phyloP scores from a whole-genome alignment of 2,113 vertebrate genomes.

The Xenopus borealis region DNA sequence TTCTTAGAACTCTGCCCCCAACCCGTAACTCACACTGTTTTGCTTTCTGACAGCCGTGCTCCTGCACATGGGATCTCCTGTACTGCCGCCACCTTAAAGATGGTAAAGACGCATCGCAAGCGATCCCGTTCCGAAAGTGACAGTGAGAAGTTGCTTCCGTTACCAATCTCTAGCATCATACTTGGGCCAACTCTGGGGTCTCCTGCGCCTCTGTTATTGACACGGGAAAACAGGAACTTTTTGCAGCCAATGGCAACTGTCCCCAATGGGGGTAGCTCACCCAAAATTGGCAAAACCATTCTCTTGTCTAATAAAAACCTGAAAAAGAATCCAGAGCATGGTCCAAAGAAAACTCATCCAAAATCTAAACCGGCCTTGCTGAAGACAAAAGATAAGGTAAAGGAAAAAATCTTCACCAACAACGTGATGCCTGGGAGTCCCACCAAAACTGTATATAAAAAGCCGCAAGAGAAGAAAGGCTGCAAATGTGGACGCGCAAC shows the following conservation, averaged over 20 bases:
- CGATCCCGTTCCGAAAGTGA: slow-evolving; percentile 93
- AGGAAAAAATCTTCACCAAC: slow-evolving; percentile 83
- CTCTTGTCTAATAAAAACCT: slow-evolving; percentile 82
- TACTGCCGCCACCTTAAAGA: slow-evolving; percentile 71
- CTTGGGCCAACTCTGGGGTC: slow-evolving; percentile 78
- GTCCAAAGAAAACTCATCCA: slow-evolving; percentile 84
- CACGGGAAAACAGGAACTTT: slow-evolving; percentile 78
- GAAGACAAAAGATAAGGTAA: slow-evolving; percentile 85
- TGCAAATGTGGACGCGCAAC: slow-evolving; percentile 97
- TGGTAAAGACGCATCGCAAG: slow-evolving; percentile 85
- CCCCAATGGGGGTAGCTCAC: slow-evolving; percentile 79
- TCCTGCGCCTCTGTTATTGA: slow-evolving; percentile 73
- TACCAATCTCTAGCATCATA: slow-evolving; percentile 90
- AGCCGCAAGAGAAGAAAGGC: slow-evolving; percentile 94
- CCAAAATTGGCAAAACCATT: slow-evolving; percentile 83
- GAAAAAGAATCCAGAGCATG: slow-evolving; percentile 85
- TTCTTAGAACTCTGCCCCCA: slow-evolving; percentile 76
- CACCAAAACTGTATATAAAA: slow-evolving; percentile 90
- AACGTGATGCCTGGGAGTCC: slow-evolving; percentile 82
- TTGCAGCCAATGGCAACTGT: slow-evolving; percentile 74
- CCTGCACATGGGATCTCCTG: slow-evolving; percentile 73
- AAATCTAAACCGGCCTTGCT: slow-evolving; percentile 87
- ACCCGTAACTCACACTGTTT: slow-evolving; percentile 73
- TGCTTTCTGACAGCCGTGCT: slow-evolving; percentile 65
- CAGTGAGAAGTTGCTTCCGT: slow-evolving; percentile 89